These are phyloP conservation scores for Trichomycterus rosablanca DNA, from an alignment of 2,113 vertebrate species.

Conservation along the genomic window DNA sequence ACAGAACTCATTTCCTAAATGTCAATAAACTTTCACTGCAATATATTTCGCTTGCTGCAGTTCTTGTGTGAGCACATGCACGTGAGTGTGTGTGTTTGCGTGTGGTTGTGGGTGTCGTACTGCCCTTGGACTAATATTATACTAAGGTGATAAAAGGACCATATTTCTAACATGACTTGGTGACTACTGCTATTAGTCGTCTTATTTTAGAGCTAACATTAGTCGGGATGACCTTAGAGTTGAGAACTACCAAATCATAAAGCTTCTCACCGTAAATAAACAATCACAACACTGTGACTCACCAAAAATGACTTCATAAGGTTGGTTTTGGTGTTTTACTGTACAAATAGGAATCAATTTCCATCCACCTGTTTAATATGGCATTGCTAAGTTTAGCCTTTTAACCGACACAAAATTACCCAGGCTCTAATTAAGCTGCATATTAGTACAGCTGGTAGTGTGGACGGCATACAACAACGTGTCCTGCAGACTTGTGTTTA, in stretches of 20 bases:
- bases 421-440: too few relatives aligned
- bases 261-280: too few relatives aligned
- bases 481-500: too few relatives aligned
- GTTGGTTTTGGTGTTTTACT: too few relatives aligned
- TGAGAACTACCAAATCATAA: neutral
- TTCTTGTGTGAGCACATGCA: conserved; percentile 9
- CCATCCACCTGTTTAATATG: too few relatives aligned
- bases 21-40: conserved; percentile 29
- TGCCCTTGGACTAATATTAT: conserved; percentile 10
- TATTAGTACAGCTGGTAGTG: too few relatives aligned
- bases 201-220: neutral
- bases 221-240: neutral
- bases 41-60: conserved; percentile 1
- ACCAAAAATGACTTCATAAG: neutral
- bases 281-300: neutral
- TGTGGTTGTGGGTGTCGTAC: neutral
- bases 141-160: neutral
- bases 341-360: too few relatives aligned
- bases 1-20: conserved; percentile 26
- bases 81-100: conserved; percentile 24
- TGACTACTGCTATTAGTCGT: neutral
- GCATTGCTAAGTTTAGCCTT: too few relatives aligned
- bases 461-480: too few relatives aligned
- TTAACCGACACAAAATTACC: too few relatives aligned
- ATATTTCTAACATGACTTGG: neutral